Evolutionary conservation across 1,140 invertebrate genomes (phyloP).

Genomic region (Drosophila lowei): DNA sequence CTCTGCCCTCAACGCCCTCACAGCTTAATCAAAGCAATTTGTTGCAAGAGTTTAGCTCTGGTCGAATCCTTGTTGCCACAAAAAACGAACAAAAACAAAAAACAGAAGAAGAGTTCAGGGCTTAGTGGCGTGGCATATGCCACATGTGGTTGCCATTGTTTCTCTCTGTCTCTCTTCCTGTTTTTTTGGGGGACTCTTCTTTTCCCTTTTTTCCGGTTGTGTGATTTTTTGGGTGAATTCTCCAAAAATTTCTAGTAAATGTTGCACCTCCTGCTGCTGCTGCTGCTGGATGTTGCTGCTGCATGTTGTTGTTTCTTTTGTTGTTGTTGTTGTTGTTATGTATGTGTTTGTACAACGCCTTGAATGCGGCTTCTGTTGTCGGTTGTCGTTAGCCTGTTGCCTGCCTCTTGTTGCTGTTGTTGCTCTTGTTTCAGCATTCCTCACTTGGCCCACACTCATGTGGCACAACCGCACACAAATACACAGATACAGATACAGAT

Average conservation of each 20-base stretch:
- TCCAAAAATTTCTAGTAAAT: constrained; percentile 39
- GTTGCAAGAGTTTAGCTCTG: constrained; percentile 49
- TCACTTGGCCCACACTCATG: constrained; percentile 33
- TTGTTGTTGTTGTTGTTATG: constrained; percentile 54
- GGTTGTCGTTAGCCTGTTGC: constrained; percentile 46
- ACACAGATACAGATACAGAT: constrained; percentile 39
- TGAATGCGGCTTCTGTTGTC: constrained; percentile 72
- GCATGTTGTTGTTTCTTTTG: constrained; percentile 7
- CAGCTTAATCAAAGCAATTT: constrained; percentile 69
- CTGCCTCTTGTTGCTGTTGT: constrained; percentile 54
- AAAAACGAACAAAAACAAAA: constrained; percentile 7
- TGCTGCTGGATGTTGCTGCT: constrained; percentile 18
- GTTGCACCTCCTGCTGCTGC: constrained; percentile 20
- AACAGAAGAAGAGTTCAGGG: constrained; percentile 30
- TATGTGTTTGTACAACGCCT: constrained; percentile 77
- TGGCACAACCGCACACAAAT: constrained; percentile 23
- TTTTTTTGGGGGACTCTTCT: not conserved
- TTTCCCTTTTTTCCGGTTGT: constrained; percentile 3
- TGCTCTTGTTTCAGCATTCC: constrained; percentile 77
- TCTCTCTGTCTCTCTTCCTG: not conserved
- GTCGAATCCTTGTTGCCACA: no score
- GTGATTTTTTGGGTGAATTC: constrained; percentile 28
- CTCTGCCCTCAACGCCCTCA: constrained; percentile 16
- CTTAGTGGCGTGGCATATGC: constrained; percentile 24
- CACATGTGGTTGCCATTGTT: constrained; percentile 20